A percentile compares a stretch with the other conserved stretches of the same genome.
Conservation (phyloP, 2,888 invertebrate genomes). For the Apamea monoglypha region DNA sequence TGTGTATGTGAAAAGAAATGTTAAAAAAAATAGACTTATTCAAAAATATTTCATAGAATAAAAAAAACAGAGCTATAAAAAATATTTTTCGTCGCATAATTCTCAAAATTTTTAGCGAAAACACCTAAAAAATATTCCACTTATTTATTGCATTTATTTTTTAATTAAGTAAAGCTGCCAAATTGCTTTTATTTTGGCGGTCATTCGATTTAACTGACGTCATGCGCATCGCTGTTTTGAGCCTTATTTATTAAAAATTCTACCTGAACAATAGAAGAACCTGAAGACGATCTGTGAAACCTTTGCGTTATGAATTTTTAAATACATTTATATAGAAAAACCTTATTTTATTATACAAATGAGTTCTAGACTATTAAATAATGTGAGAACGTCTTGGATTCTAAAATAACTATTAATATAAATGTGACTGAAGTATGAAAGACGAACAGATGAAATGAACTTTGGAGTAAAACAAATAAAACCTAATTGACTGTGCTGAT, state of each 20-base stretch:
- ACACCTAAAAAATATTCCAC: no score
- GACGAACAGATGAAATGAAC: not conserved
- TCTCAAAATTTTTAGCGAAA: no score
- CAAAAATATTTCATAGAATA: no score
- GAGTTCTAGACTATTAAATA: not conserved
- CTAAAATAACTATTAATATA: not conserved
- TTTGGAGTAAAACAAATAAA: no score
- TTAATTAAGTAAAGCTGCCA: no score
- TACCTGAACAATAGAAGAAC: slow-evolving; percentile 19
- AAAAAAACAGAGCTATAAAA: no score
- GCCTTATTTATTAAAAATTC: not conserved
- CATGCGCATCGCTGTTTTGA: not conserved
- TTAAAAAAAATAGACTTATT: no score
- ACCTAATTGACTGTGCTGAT: not conserved
- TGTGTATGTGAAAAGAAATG: no score
- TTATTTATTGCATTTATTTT: no score
- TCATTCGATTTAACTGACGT: not conserved
- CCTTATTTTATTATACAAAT: not conserved
- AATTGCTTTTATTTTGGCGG: not conserved
- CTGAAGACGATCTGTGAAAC: slow-evolving; percentile 2
- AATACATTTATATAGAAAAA: not conserved
- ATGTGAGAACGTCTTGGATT: not conserved
- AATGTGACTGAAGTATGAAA: not conserved
- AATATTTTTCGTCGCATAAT: no score
- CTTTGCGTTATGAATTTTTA: slow-evolving; percentile 1